A percentile compares a stretch with the other conserved stretches of the same genome.
These are phyloP conservation scores for Procambarus clarkii DNA, from an alignment of 1,140 invertebrate species.

Conservation along the genomic window DNA sequence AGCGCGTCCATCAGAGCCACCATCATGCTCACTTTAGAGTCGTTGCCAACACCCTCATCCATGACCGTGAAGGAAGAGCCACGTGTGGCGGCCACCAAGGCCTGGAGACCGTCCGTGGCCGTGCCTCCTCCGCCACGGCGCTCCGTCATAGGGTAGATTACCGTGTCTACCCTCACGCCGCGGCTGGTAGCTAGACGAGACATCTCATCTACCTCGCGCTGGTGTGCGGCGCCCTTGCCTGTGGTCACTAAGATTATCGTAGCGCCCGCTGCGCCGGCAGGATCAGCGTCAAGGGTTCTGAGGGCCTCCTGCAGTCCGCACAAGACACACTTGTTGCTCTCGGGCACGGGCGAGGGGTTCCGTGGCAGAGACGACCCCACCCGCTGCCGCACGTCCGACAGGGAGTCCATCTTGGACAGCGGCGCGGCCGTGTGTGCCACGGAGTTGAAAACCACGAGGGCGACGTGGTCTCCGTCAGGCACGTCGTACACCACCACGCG, in stretches of 20 bases:
- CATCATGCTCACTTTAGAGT: slow-evolving; percentile 78
- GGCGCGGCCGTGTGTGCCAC: slow-evolving; percentile 60
- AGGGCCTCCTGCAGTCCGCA: slow-evolving; percentile 59
- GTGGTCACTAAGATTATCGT: slow-evolving; percentile 67
- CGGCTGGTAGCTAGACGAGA: slow-evolving; percentile 28
- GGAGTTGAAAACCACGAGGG: slow-evolving; percentile 71
- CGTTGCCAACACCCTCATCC: slow-evolving; percentile 78
- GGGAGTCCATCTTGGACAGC: slow-evolving; percentile 66
- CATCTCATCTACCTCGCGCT: slow-evolving; percentile 46
- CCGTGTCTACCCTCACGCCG: slow-evolving; percentile 42
- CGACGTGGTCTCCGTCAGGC: slow-evolving; percentile 68
- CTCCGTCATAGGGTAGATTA: slow-evolving; percentile 68
- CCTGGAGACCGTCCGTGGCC: slow-evolving; percentile 74
- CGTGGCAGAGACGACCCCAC: slow-evolving; percentile 59
- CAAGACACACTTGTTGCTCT: slow-evolving; percentile 60
- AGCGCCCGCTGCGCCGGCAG: slow-evolving; percentile 53
- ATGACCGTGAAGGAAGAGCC: slow-evolving; percentile 78
- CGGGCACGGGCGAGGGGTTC: slow-evolving; percentile 46
- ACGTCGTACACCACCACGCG: slow-evolving; percentile 70
- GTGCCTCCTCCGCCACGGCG: slow-evolving; percentile 60
- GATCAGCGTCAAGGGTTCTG: slow-evolving; percentile 24
- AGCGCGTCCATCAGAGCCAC: slow-evolving; percentile 73
- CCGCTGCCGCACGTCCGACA: slow-evolving; percentile 47
- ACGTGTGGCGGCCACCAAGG: slow-evolving; percentile 76
- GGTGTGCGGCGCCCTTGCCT: slow-evolving; percentile 46